These are phyloP conservation scores for Pyrrhia umbra DNA, from an alignment of 2,888 invertebrate genomes.

Conservation along the genomic window DNA sequence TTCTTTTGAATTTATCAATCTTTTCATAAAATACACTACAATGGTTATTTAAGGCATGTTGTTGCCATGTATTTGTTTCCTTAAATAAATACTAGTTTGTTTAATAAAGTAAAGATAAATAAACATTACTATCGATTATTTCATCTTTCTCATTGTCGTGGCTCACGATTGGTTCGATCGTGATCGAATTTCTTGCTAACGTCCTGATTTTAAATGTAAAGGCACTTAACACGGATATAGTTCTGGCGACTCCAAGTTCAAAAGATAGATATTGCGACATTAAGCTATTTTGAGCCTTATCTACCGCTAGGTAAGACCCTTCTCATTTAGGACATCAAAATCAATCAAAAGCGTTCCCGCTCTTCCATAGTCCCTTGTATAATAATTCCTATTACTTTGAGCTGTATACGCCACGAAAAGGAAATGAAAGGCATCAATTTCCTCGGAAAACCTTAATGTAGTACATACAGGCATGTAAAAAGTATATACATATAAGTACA, in stretches of 20 bases:
- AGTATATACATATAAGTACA: constrained; percentile 49
- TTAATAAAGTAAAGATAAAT: background rate
- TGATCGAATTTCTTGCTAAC: constrained; percentile 31
- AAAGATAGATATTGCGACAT: background rate
- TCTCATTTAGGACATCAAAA: background rate
- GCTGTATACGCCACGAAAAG: constrained; percentile 23
- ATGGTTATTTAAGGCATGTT: no score
- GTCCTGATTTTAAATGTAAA: constrained; percentile 19
- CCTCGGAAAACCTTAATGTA: constrained; percentile 50
- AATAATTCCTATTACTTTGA: constrained; percentile 26
- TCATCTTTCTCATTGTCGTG: constrained; percentile 36
- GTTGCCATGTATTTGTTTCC: background rate
- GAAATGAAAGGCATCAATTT: constrained; percentile 62
- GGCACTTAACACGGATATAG: constrained; percentile 2
- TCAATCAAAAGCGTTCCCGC: background rate
- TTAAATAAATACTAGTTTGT: background rate
- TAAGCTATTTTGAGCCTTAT: background rate
- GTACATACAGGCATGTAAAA: constrained; percentile 52
- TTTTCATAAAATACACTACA: no score
- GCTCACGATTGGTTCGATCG: constrained; percentile 48
- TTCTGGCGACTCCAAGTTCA: background rate
- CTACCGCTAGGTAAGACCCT: background rate
- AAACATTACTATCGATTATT: background rate
- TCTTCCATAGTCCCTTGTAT: background rate
- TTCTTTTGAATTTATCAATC: no score